Evolutionary conservation across 2,113 vertebrate species (phyloP).

Genomic region (Pteruthius melanotis): DNA sequence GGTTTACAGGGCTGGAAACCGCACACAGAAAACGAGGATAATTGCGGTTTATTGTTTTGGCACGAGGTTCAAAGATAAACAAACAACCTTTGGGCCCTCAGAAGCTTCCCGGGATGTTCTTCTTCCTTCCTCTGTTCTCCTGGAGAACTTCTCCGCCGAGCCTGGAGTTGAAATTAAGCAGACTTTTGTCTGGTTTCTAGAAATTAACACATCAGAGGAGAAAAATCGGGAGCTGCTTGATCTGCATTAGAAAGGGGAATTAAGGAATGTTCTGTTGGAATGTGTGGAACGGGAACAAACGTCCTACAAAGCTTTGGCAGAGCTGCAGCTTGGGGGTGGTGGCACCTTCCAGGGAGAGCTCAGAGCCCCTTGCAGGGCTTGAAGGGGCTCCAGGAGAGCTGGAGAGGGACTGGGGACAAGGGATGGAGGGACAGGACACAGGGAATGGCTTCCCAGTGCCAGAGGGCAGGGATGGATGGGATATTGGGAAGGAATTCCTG

Average conservation of each 20-base stretch:
- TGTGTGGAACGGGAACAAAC: background rate
- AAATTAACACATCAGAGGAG: constrained; percentile 20
- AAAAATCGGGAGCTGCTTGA: background rate
- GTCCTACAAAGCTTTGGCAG: background rate
- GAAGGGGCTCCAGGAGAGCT: background rate
- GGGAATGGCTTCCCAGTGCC: background rate
- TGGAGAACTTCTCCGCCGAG: background rate
- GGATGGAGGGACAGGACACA: background rate
- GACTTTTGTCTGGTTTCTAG: constrained; percentile 7
- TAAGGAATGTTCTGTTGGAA: background rate
- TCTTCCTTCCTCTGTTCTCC: background rate
- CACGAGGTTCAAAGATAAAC: constrained; percentile 68
- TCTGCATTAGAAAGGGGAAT: background rate
- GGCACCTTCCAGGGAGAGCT: background rate
- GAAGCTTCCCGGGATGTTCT: constrained; percentile 9
- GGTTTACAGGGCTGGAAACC: constrained; percentile 58
- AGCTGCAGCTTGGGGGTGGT: background rate
- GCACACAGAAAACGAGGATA: constrained; percentile 58
- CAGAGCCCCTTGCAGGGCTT: background rate
- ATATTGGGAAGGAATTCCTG: background rate
- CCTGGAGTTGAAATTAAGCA: background rate
- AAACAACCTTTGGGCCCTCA: constrained; percentile 39
- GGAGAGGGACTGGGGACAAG: background rate
- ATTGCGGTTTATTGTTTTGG: constrained; percentile 67
- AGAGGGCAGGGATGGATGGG: rapidly evolving